Percentiles rank a stretch among this genome's conserved stretches.
phyloP scores from a whole-genome alignment of 92 coral and sea anemone genomes.

The Phymanthus crucifer region DNA sequence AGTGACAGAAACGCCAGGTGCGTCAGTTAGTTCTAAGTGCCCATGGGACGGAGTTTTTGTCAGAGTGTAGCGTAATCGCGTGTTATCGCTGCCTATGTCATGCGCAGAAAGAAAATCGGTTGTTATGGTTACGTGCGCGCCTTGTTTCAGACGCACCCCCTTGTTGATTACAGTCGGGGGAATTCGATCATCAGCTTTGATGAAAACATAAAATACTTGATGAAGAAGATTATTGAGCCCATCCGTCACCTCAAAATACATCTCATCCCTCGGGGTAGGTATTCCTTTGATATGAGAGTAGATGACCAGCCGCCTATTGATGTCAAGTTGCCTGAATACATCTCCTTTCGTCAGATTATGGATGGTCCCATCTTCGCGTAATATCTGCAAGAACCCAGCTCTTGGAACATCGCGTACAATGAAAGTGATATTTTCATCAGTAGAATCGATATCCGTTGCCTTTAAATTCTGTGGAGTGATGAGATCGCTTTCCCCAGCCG shows the following conservation, averaged over 20 bases:
- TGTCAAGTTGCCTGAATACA: constrained; percentile 66
- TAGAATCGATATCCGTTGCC: constrained; percentile 89
- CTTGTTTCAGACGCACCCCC: constrained; percentile 73
- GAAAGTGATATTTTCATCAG: constrained; percentile 75
- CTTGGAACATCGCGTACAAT: constrained; percentile 68
- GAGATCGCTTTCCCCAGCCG: constrained; percentile 74
- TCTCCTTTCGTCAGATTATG: constrained; percentile 54
- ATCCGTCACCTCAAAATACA: constrained; percentile 87
- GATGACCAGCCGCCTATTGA: constrained; percentile 62
- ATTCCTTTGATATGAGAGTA: constrained; percentile 66
- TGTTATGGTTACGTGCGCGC: constrained; percentile 69
- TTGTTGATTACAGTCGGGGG: constrained; percentile 86
- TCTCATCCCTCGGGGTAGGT: constrained; percentile 60
- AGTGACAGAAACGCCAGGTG: constrained; percentile 59
- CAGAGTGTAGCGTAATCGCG: constrained; percentile 59
- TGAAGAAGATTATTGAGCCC: constrained; percentile 74
- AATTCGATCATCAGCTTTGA: constrained; percentile 62
- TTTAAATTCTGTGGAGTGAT: constrained; percentile 67
- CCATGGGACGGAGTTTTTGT: constrained; percentile 83
- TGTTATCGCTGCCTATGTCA: constrained; percentile 74
- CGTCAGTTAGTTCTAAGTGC: constrained; percentile 66
- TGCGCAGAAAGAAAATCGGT: constrained; percentile 80
- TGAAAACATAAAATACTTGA: constrained; percentile 78
- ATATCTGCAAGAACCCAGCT: constrained; percentile 64
- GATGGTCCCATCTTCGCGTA: constrained; percentile 55